Percentiles rank a stretch among this genome's conserved stretches.
phyloP scores from a whole-genome alignment of 2,888 invertebrate genomes.

The Ethmia dodecea region DNA sequence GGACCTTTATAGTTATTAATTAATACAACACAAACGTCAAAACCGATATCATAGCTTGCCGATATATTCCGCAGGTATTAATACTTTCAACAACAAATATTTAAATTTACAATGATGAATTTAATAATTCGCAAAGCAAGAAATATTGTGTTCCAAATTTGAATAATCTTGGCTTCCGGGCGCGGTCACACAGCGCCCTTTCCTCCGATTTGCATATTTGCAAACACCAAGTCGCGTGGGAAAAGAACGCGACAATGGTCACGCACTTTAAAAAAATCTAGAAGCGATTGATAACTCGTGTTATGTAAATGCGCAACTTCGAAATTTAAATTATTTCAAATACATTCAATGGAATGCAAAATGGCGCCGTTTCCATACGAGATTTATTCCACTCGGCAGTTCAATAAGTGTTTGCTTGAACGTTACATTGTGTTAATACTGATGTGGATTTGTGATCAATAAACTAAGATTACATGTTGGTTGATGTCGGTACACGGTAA shows the following conservation, averaged over 20 bases:
- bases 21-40: no score
- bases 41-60: no score
- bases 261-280: conserved; percentile 21
- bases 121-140: conserved; percentile 19
- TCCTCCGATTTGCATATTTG: conserved; percentile 44
- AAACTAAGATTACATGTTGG: conserved; percentile 11
- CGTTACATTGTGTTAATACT: conserved; percentile 14
- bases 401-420: conserved; percentile 17
- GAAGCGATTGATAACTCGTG: conserved; percentile 44
- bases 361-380: conserved; percentile 19
- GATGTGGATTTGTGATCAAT: conserved; percentile 18
- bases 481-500: conserved; percentile 10
- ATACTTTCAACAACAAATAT: no score
- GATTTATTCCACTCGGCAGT: conserved; percentile 21
- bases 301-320: conserved; percentile 36
- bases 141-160: conserved; percentile 36
- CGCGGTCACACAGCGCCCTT: conserved; percentile 31
- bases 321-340: conserved; percentile 27
- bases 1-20: no score
- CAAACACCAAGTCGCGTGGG: conserved; percentile 40
- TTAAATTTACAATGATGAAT: no score
- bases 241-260: conserved; percentile 28
- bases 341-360: conserved; percentile 34
- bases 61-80: no score
- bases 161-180: conserved; percentile 44